Conservation (phyloP, 2,797 vertebrate genomes). For the Micrastur ruficollis region DNA sequence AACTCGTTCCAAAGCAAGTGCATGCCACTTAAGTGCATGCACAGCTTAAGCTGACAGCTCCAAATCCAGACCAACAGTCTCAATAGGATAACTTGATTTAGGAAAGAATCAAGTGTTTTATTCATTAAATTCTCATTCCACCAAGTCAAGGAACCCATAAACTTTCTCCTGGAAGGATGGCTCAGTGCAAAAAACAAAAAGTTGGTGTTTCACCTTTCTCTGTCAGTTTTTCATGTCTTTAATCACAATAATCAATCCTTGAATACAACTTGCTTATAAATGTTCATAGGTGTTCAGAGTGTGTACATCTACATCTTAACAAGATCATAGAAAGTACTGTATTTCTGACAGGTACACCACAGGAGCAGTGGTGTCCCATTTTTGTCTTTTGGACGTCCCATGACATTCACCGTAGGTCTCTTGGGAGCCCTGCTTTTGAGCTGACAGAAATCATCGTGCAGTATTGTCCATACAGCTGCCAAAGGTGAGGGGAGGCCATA, state of each 20-base stretch:
- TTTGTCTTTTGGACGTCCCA: not conserved
- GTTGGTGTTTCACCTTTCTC: not conserved
- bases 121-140: not conserved
- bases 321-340: rapidly evolving
- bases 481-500: not conserved
- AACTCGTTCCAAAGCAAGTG: not conserved
- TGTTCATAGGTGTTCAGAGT: not conserved
- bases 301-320: not conserved
- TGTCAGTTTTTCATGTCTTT: not conserved
- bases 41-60: not conserved
- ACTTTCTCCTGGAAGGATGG: not conserved
- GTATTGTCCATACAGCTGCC: not conserved
- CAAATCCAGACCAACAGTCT: not conserved
- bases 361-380: not conserved
- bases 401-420: not conserved
- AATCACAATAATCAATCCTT: not conserved
- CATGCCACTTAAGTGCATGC: not conserved
- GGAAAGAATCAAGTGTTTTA: not conserved
- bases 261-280: not conserved
- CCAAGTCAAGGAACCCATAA: not conserved
- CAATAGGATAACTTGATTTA: not conserved
- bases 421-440: not conserved
- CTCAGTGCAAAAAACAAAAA: not conserved
- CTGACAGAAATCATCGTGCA: not conserved
- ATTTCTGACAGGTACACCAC: not conserved